Evolutionary conservation across 2,113 vertebrate species (phyloP).

Genomic region (Diphyllodes magnificus): DNA sequence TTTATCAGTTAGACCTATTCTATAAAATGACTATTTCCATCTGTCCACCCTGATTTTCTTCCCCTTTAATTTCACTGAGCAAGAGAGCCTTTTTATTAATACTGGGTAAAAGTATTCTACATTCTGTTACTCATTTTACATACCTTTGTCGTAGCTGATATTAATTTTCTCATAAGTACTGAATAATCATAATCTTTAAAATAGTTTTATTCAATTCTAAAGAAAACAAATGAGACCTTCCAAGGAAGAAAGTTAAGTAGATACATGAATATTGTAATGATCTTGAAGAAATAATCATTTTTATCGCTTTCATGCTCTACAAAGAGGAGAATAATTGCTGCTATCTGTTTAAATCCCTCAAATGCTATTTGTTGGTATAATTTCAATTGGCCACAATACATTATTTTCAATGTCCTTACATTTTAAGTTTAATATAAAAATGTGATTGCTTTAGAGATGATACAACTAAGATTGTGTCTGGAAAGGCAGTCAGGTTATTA

Average conservation of each 20-base stretch:
- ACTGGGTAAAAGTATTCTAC: neutral
- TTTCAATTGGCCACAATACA: neutral
- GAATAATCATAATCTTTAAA: slow-evolving; percentile 52
- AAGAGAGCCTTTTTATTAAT: neutral
- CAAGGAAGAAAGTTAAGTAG: slow-evolving; percentile 50
- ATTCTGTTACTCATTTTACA: neutral
- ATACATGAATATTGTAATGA: slow-evolving; percentile 57
- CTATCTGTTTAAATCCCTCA: slow-evolving; percentile 37
- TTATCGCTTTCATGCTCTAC: slow-evolving; percentile 39
- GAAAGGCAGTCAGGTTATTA: neutral
- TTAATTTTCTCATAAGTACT: neutral
- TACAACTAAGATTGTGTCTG: neutral
- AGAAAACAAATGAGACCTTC: slow-evolving; percentile 61
- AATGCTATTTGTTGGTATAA: slow-evolving; percentile 30
- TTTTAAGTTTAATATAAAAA: slow-evolving; percentile 23
- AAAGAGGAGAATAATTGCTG: slow-evolving; percentile 41
- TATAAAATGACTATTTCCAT: neutral
- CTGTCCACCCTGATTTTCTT: neutral
- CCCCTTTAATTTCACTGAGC: neutral
- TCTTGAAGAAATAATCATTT: slow-evolving; percentile 47
- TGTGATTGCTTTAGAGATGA: neutral
- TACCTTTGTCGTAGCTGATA: neutral
- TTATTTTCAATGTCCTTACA: neutral
- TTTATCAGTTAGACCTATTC: neutral
- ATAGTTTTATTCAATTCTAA: slow-evolving; percentile 52